Evolutionary conservation across 2,113 vertebrate genomes (phyloP).

Genomic region (Procavia capensis): DNA sequence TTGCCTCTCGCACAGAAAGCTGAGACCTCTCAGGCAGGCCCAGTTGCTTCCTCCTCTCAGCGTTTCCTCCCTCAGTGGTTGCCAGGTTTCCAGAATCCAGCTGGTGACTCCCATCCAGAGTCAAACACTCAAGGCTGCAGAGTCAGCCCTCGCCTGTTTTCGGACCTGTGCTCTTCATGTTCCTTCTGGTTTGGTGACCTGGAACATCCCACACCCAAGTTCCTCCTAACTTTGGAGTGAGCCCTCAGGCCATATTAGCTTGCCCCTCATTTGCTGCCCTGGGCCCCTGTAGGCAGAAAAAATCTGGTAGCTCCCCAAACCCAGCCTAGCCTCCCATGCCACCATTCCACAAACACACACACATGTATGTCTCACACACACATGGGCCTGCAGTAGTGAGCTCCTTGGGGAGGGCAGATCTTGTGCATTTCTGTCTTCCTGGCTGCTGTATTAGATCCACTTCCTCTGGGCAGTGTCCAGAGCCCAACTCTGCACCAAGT

Average conservation of each 20-base stretch:
- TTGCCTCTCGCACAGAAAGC: background rate
- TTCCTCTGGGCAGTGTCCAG: background rate
- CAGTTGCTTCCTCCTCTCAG: background rate
- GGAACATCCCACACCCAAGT: background rate
- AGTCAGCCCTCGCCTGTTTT: background rate
- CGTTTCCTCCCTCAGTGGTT: background rate
- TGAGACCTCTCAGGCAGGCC: accelerated
- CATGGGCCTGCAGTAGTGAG: background rate
- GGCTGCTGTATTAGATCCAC: background rate
- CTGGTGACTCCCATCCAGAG: background rate
- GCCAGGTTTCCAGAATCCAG: background rate
- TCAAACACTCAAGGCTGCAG: background rate
- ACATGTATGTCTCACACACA: too few relatives aligned
- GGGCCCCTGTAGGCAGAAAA: background rate
- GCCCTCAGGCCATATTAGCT: background rate
- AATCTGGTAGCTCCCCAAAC: background rate
- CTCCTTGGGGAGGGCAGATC: background rate
- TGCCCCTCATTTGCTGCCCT: background rate
- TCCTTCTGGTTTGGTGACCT: background rate
- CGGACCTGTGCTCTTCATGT: background rate
- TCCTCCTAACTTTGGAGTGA: background rate
- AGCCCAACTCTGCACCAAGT: background rate
- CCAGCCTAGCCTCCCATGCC: background rate
- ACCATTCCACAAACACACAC: background rate
- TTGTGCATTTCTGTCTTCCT: background rate